Conservation (phyloP, 2,888 invertebrate genomes). For the Amphimallon solstitiale region DNA sequence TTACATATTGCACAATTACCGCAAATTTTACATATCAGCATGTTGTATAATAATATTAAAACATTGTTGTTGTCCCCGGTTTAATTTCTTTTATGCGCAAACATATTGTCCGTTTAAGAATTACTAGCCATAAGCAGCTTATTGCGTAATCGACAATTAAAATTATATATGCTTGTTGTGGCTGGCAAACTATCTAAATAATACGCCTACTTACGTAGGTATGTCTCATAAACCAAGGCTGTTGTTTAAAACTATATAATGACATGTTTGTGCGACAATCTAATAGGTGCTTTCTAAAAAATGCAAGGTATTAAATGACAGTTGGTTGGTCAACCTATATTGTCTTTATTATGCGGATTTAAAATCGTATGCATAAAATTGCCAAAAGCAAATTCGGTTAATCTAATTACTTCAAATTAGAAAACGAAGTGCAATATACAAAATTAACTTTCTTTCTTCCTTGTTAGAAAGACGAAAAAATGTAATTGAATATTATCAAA, state of each 20-base stretch:
- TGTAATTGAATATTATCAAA: too few relatives aligned
- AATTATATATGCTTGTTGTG: slow-evolving; percentile 29
- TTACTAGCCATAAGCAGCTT: slow-evolving; percentile 9
- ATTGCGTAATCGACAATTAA: slow-evolving; percentile 30
- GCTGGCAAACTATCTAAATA: slow-evolving; percentile 23
- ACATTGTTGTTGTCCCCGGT: too few relatives aligned
- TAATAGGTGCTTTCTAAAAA: slow-evolving; percentile 27
- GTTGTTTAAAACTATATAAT: slow-evolving; percentile 26
- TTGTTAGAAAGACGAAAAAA: too few relatives aligned
- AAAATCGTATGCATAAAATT: too few relatives aligned
- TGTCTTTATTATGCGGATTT: too few relatives aligned
- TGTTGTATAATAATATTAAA: too few relatives aligned
- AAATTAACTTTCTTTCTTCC: too few relatives aligned
- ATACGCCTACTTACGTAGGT: slow-evolving; percentile 15
- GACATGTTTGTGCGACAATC: slow-evolving; percentile 17
- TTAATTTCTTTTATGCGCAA: not conserved
- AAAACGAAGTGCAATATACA: too few relatives aligned
- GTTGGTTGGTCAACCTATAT: not conserved
- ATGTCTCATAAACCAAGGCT: slow-evolving; percentile 26
- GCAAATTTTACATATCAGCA: slow-evolving; percentile 1
- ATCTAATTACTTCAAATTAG: too few relatives aligned
- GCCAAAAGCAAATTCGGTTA: too few relatives aligned
- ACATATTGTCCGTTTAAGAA: not conserved
- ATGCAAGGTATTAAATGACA: not conserved
- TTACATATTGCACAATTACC: not conserved